Evolutionary conservation across 2,797 vertebrate genomes (phyloP), one percentile per base, ranked within the genome.

Genomic region (Sebastes paucispinis): DNA sequence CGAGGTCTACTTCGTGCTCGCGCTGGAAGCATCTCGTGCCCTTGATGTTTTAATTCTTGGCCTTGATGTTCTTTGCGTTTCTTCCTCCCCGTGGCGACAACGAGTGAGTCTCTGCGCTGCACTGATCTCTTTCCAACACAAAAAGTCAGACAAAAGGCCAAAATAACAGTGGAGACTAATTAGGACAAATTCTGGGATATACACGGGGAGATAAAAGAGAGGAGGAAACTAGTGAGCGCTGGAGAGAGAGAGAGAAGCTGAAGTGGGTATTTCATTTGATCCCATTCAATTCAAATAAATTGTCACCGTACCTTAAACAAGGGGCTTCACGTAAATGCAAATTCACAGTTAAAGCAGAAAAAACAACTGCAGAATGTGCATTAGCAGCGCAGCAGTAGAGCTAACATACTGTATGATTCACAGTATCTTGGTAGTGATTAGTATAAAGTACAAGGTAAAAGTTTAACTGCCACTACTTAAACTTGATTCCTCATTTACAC

Each of bases 101-200:
- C 36, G n/a, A 36, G 60, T 69, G n/a, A 36, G 60, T 71, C 80
- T 83, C 73, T 68, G 43, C 5, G 59, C 75, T 31, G 27, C 62
- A 69, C 70, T 82, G 82, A 87, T 88, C 76, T 83, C 79, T 77
- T 65, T 77, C 66, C 83, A 81, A 74, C 66, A 83, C 68, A 68
- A 66, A 52, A 85, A 87, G 80, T 83, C 78, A 77, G 9, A 92
- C 88, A 91, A 89, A 89, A 79, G 83, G 86, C 65, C 88, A 70
- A 75, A 83, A 84, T 76, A 93, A 87, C 75, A 86, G 74, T 0
- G 43, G 54, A 88, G 83, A 83, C 80, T 91, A 90, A 93, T 93
- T 90, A 90, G 84, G 68, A 77, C 55, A 77, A 74, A 87, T 73
- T 77, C 47, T 58, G 86, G 67, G 66, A 77, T 34, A 64, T 63